Conservation (phyloP, 2,113 vertebrate species). For the Coptodon rendalli region DNA sequence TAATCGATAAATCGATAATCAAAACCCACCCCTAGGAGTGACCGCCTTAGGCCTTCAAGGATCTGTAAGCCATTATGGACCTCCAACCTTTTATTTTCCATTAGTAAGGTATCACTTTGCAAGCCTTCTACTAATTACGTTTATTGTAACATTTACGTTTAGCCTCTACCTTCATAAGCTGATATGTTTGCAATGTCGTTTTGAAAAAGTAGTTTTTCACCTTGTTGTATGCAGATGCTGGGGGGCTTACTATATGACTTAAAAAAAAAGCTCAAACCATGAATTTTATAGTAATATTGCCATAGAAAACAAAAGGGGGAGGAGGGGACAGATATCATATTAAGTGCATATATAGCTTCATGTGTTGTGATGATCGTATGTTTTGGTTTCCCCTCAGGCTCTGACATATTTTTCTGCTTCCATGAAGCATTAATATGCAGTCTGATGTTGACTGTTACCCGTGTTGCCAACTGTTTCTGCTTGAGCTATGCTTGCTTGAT, state of each 20-base stretch:
- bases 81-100: background rate
- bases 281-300: background rate
- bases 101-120: background rate
- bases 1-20: background rate
- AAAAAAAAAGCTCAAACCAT: background rate
- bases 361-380: background rate
- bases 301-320: background rate
- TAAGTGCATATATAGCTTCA: background rate
- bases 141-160: background rate
- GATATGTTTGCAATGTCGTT: background rate
- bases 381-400: background rate
- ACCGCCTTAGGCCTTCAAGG: fast-evolving
- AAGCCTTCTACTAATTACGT: background rate
- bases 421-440: background rate
- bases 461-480: background rate
- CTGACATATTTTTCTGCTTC: background rate
- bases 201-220: background rate
- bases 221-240: background rate
- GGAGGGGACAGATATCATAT: background rate
- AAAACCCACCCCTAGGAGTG: background rate
- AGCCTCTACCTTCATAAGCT: background rate
- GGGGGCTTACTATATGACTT: background rate
- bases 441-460: background rate
- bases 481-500: background rate
- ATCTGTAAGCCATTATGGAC: background rate